Evolutionary conservation across 2,113 vertebrate species (phyloP).

Genomic region (Athene noctua): DNA sequence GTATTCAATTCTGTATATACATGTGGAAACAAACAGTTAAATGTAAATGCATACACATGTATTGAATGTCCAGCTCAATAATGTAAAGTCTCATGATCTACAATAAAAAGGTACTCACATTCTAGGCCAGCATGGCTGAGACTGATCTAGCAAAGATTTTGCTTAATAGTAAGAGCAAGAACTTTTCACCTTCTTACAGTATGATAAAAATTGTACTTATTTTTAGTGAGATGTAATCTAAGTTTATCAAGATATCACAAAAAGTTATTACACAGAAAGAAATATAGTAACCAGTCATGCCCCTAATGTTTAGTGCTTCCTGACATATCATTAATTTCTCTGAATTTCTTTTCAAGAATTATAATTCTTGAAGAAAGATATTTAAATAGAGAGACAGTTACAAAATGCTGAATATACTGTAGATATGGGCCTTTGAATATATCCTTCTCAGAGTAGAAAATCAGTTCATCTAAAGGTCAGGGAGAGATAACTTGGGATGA

Average conservation of each 20-base stretch:
- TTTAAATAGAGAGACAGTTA: neutral
- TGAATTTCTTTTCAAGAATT: neutral
- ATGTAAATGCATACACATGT: neutral
- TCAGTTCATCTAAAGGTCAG: neutral
- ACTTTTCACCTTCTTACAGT: neutral
- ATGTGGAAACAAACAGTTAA: neutral
- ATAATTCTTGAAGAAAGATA: neutral
- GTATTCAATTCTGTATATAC: neutral
- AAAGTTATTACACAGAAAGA: neutral
- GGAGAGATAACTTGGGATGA: neutral
- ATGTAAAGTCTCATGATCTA: neutral
- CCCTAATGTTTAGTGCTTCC: neutral
- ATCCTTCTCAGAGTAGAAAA: neutral
- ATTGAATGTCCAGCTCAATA: neutral
- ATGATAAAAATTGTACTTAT: neutral
- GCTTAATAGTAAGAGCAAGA: neutral
- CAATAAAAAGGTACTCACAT: neutral
- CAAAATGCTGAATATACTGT: neutral
- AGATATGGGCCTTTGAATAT: neutral
- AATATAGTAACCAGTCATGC: neutral
- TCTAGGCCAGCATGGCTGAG: neutral
- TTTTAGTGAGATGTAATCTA: neutral
- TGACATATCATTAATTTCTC: neutral
- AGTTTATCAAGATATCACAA: neutral
- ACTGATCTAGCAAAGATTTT: neutral